Conservation (phyloP, 2,888 invertebrate genomes). For the Trichogramma evanescens region DNA sequence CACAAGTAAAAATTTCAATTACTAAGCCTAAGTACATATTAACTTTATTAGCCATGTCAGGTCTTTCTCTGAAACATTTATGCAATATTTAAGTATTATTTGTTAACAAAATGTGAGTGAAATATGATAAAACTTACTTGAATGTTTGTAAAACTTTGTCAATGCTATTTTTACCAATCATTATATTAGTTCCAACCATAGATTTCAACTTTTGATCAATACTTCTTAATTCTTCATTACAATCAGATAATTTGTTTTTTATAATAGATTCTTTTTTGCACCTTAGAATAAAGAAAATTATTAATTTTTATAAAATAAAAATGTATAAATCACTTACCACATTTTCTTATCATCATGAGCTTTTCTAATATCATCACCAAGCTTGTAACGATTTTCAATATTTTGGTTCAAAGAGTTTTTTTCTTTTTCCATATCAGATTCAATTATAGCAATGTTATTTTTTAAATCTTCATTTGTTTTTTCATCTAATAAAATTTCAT, state of each 20-base stretch:
- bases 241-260: conserved; percentile 70
- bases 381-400: conserved; percentile 88
- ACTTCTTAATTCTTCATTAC: conserved; percentile 90
- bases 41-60: conserved; percentile 40
- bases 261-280: too few species aligned
- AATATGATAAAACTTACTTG: conserved; percentile 44
- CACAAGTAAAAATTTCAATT: conserved; percentile 95
- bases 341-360: conserved; percentile 81
- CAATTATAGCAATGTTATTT: conserved; percentile 59
- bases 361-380: conserved; percentile 89
- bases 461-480: conserved; percentile 65
- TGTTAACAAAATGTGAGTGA: background rate
- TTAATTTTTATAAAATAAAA: background rate
- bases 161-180: conserved; percentile 94
- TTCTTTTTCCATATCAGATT: conserved; percentile 79
- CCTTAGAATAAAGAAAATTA: too few species aligned
- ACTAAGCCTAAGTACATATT: conserved; percentile 80
- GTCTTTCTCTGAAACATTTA: conserved; percentile 29
- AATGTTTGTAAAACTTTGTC: conserved; percentile 87
- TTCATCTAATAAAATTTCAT: conserved; percentile 80
- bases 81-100: background rate
- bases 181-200: conserved; percentile 92
- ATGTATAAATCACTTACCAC: conserved; percentile 52
- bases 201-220: conserved; percentile 89
- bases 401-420: conserved; percentile 88